Evolutionary conservation across 2,888 invertebrate species (phyloP).

Genomic region (Microplitis deprimator): DNA sequence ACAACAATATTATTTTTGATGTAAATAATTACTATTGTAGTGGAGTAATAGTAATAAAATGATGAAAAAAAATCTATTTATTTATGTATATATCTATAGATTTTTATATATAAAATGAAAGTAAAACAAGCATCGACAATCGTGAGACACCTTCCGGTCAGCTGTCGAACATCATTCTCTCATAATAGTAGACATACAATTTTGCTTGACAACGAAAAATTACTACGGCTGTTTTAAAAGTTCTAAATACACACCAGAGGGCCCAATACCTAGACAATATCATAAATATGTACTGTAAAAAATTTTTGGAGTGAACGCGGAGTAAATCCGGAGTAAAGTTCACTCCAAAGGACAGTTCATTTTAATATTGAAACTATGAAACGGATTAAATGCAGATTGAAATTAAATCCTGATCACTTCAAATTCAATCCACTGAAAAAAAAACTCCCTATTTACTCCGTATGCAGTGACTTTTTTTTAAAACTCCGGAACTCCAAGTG

Average conservation of each 20-base stretch:
- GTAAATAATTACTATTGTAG: background rate
- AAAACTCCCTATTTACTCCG: too few relatives aligned
- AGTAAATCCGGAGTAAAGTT: too few relatives aligned
- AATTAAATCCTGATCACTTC: too few relatives aligned
- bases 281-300: too few relatives aligned
- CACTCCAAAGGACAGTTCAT: too few relatives aligned
- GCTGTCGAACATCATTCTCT: constrained; percentile 33
- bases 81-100: constrained; percentile 26
- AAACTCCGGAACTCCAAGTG: too few relatives aligned
- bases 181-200: background rate
- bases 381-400: too few relatives aligned
- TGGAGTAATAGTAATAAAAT: background rate
- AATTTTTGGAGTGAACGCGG: too few relatives aligned
- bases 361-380: too few relatives aligned
- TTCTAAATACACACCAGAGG: background rate
- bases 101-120: constrained; percentile 7
- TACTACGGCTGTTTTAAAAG: background rate
- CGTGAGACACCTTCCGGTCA: constrained; percentile 37
- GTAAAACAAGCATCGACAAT: constrained; percentile 16
- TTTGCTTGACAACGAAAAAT: constrained; percentile 15
- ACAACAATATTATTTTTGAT: background rate
- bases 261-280: background rate
- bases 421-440: too few relatives aligned
- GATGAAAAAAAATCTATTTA: constrained; percentile 37
- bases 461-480: too few relatives aligned